Percentiles rank a stretch among this genome's conserved stretches.
Evolutionary conservation across 2,888 invertebrate species (phyloP).

Genomic region (Boloria euphrosyne): DNA sequence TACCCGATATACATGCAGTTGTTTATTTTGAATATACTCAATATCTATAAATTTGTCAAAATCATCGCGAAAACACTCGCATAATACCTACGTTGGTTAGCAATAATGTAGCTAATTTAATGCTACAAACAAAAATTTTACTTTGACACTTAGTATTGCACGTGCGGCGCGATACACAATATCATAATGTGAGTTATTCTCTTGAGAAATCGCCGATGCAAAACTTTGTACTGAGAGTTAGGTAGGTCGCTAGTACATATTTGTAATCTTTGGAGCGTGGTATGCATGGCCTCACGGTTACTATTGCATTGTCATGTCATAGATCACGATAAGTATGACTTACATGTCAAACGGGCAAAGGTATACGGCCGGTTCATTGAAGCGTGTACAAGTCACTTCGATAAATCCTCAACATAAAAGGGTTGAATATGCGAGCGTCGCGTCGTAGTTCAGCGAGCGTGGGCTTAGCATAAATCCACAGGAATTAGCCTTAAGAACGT

Average conservation of each 20-base stretch:
- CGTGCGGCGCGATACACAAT: slow-evolving; percentile 22
- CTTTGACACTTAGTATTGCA: slow-evolving; percentile 36
- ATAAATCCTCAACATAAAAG: slow-evolving; percentile 77
- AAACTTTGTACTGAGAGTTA: slow-evolving; percentile 8
- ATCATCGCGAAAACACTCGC: slow-evolving; percentile 45
- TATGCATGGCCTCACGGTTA: slow-evolving; percentile 51
- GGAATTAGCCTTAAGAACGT: slow-evolving; percentile 74
- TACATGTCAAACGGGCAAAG: slow-evolving; percentile 61
- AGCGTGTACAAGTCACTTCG: slow-evolving; percentile 63
- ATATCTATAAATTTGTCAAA: slow-evolving; percentile 53
- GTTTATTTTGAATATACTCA: slow-evolving; percentile 60
- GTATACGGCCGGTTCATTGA: slow-evolving; percentile 62
- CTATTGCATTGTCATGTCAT: slow-evolving; percentile 56
- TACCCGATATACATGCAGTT: slow-evolving; percentile 53
- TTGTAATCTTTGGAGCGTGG: slow-evolving; percentile 56
- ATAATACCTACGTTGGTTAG: slow-evolving; percentile 42
- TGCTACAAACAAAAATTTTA: slow-evolving; percentile 42
- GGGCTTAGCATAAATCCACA: slow-evolving; percentile 73
- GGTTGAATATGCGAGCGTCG: slow-evolving; percentile 67
- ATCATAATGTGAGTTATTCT: slow-evolving; percentile 18
- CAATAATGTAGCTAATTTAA: slow-evolving; percentile 44
- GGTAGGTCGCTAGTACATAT: slow-evolving; percentile 36
- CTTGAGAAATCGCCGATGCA: slow-evolving; percentile 24
- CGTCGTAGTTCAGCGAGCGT: slow-evolving; percentile 73
- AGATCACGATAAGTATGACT: slow-evolving; percentile 68